These are phyloP conservation scores for Heloderma charlesbogerti DNA, from an alignment of 2,113 vertebrate species.

Conservation along the genomic window DNA sequence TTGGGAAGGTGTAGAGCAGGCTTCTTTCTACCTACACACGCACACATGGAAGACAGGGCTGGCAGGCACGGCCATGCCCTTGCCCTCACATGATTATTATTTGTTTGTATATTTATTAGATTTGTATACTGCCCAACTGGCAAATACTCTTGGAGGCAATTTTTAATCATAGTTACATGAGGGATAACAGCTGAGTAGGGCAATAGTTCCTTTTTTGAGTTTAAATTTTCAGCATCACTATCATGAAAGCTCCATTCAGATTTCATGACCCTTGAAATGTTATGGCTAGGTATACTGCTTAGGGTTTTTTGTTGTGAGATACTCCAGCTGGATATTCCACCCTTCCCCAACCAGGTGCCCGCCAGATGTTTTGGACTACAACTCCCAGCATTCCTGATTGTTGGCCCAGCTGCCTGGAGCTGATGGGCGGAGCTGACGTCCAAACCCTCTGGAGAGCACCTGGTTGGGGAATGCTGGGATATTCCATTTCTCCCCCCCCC, in stretches of 20 bases:
- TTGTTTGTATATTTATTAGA: not conserved
- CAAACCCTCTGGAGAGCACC: too few species aligned
- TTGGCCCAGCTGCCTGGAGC: too few species aligned
- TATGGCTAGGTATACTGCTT: not conserved
- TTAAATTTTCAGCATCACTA: not conserved
- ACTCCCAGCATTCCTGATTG: too few species aligned
- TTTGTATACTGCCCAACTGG: too few species aligned
- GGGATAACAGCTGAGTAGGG: not conserved
- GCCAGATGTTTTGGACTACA: too few species aligned
- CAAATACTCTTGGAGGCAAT: not conserved
- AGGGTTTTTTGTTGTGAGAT: not conserved
- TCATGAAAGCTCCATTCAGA: not conserved
- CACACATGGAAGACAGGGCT: not conserved
- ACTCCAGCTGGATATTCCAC: too few species aligned
- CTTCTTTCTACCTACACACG: not conserved
- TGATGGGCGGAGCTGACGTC: too few species aligned
- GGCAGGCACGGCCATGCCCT: not conserved
- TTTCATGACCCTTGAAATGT: not conserved
- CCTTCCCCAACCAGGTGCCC: too few species aligned
- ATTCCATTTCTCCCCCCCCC: too few species aligned
- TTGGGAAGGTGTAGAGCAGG: not conserved
- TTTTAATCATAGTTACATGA: not conserved
- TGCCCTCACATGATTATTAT: not conserved
- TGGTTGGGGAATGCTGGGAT: too few species aligned
- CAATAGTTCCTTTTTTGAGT: not conserved